Evolutionary conservation across 2,888 invertebrate genomes (phyloP), one percentile per base, ranked within the genome.

Genomic region (Julus scandinavius): DNA sequence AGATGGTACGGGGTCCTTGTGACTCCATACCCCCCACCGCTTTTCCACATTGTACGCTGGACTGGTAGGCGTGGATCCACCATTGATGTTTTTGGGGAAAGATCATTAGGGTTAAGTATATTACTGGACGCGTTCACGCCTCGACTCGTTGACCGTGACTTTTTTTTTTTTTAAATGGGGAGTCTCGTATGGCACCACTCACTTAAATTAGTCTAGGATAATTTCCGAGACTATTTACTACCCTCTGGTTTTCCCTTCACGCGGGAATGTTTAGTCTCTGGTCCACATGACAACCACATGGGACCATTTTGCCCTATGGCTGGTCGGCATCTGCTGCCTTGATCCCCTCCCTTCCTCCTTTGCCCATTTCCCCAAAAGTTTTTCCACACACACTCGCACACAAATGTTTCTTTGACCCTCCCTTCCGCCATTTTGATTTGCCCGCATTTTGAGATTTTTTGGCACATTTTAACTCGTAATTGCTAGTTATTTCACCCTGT

Each of bases 191-290:
- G 63, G 63, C 63, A 63, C n/a, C 63, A 63, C 63, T 63, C 63
- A 63, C 63, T 63, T 63, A 63, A 63, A 63, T 63, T 63, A 63
- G 63, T 63, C 63, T 63, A 63, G 63, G 63, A 63, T 63, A 63
- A 63, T 63, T 63, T 63, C 63, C 63, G 63, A 63, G 63, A 63
- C 63, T 63, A 63, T 63, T 63, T 63, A 63, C 63, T 63, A 63
- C 63, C 63, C 63, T n/a, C 63, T 3, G 17, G 54, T 63, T 63
- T 63, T 63, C n/a, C n/a, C n/a, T n/a, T 63, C 6, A 17, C 17
- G n/a, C 63, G 17, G n/a, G 63, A 63, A 63, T 63, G 63, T 63
- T 63, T 63, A 63, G 63, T 63, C 63, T 63, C 63, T 63, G 63
- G n/a, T 63, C 63, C 63, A 63, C 63, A 63, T 63, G 63, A 63